Conservation (phyloP, 2,888 invertebrate genomes). For the Eupithecia centaureata region DNA sequence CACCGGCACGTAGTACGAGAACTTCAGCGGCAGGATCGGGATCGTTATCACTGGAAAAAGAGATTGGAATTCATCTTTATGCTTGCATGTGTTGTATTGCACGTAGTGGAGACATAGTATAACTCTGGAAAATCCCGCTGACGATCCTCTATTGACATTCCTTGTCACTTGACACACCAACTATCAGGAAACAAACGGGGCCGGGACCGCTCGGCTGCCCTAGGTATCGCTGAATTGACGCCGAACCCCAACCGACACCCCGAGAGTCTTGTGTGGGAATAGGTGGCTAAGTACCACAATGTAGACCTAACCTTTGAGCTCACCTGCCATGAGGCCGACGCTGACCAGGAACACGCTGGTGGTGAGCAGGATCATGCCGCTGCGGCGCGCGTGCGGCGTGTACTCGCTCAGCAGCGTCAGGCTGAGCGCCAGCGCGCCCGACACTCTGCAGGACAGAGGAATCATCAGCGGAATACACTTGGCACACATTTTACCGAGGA, state of each 20-base stretch:
- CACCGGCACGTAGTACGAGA: constrained; percentile 70
- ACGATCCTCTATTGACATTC: background rate
- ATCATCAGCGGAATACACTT: background rate
- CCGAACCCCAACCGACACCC: background rate
- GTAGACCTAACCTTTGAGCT: constrained; percentile 10
- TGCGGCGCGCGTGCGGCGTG: constrained; percentile 58
- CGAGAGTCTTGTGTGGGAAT: background rate
- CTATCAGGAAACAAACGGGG: background rate
- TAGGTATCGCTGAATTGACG: background rate
- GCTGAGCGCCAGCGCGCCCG: constrained; percentile 64
- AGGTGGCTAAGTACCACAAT: background rate
- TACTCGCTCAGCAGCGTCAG: constrained; percentile 69
- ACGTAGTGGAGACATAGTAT: background rate
- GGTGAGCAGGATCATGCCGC: constrained; percentile 58
- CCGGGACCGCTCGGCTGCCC: background rate
- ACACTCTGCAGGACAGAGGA: constrained; percentile 55
- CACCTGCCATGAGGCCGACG: constrained; percentile 70
- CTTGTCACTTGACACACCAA: background rate
- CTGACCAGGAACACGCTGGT: constrained; percentile 58
- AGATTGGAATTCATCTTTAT: background rate
- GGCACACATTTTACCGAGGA: background rate
- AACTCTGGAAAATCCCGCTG: background rate
- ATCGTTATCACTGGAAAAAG: constrained; percentile 84
- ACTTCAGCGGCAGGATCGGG: constrained; percentile 84
- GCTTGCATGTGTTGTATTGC: background rate